Conservation (phyloP, 2,797 vertebrate species). For the Sebastiscus albofasciatus region DNA sequence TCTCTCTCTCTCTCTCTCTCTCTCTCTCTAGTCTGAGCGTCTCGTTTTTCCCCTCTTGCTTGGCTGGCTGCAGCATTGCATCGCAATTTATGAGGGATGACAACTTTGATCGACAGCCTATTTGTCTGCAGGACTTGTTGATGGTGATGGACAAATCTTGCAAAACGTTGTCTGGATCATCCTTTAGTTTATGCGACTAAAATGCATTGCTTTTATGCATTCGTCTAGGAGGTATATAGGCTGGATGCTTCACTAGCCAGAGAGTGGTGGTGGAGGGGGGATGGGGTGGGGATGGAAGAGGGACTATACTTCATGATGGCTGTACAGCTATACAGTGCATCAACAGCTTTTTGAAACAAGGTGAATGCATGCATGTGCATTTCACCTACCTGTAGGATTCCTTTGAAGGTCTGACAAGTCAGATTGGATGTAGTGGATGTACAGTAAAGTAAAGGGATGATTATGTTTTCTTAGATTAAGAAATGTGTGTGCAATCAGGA, state of each 20-base stretch:
- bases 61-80: constrained; percentile 56
- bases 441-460: background rate
- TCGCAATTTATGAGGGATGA: constrained; percentile 68
- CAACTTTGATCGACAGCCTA: constrained; percentile 73
- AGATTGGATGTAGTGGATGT: background rate
- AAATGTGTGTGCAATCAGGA: background rate
- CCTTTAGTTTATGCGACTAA: constrained; percentile 23
- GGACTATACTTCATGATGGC: constrained; percentile 58
- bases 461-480: background rate
- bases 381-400: constrained; percentile 64
- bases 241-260: constrained; percentile 49
- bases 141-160: constrained; percentile 47
- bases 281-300: constrained; percentile 16
- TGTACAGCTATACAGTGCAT: constrained; percentile 54
- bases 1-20: constrained; percentile 6
- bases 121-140: constrained; percentile 72
- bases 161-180: constrained; percentile 37
- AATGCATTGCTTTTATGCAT: constrained; percentile 29
- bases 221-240: constrained; percentile 45
- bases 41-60: constrained; percentile 25
- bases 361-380: constrained; percentile 17
- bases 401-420: background rate
- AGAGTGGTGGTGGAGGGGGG: background rate
- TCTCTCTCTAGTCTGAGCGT: constrained; percentile 48
- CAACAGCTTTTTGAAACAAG: constrained; percentile 24